Evolutionary conservation across 2,888 invertebrate genomes (phyloP).

Genomic region (Trissolcus japonicus): DNA sequence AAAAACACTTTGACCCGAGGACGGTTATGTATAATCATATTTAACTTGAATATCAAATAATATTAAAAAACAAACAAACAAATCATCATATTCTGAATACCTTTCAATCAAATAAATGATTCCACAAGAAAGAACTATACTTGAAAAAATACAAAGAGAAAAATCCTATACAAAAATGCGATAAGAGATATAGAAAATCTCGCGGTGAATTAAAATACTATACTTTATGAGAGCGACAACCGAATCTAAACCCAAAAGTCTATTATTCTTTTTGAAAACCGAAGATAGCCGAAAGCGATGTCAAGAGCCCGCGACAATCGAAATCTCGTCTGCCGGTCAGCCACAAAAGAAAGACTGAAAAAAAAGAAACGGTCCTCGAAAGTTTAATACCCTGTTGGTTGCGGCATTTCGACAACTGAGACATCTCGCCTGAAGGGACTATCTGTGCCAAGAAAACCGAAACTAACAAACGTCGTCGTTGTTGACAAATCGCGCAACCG

Average conservation of each 20-base stretch:
- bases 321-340: neutral
- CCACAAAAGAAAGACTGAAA: neutral
- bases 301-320: constrained; percentile 20
- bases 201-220: neutral
- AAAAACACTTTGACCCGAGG: too few species aligned
- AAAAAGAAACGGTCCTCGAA: constrained; percentile 13
- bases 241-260: neutral
- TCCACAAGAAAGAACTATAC: too few species aligned
- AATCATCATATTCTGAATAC: too few species aligned
- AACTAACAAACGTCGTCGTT: constrained; percentile 28
- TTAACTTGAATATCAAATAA: too few species aligned
- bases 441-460: constrained; percentile 13
- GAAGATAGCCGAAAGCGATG: constrained; percentile 3
- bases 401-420: neutral
- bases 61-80: too few species aligned
- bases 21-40: too few species aligned
- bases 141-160: too few species aligned
- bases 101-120: too few species aligned
- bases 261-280: neutral
- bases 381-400: constrained; percentile 27
- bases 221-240: neutral
- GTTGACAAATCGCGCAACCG: constrained; percentile 37
- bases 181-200: too few species aligned
- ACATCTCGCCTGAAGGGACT: constrained; percentile 9
- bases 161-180: too few species aligned